A percentile compares a stretch with the other conserved stretches of the same genome.
phyloP scores from a whole-genome alignment of 1,140 invertebrate genomes.

The Drosophila sproati region DNA sequence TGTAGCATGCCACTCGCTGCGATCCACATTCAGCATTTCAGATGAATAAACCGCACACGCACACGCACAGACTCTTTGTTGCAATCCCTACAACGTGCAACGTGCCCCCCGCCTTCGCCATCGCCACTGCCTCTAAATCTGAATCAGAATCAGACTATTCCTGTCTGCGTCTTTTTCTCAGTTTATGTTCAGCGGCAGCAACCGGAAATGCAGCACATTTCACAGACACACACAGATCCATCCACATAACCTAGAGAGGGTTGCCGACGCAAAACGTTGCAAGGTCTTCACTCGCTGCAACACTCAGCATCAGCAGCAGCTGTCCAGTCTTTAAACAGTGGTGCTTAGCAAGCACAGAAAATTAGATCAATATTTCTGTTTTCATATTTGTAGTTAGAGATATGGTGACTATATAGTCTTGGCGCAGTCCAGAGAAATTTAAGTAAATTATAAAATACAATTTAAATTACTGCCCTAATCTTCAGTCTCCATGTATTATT shows the following conservation, averaged over 20 bases:
- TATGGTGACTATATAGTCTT: no score
- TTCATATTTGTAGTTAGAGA: no score
- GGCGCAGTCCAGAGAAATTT: no score
- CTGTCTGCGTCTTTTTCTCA: neutral
- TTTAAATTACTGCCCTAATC: no score
- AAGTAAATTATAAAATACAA: no score
- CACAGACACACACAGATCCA: conserved; percentile 30
- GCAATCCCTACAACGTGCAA: neutral
- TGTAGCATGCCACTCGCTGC: neutral
- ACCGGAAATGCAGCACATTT: conserved; percentile 81
- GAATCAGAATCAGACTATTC: neutral
- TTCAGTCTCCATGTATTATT: no score
- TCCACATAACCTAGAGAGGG: conserved; percentile 4
- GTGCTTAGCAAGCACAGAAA: neutral
- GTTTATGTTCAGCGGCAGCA: conserved; percentile 35
- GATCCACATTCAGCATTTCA: conserved; percentile 14
- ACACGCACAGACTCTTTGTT: conserved; percentile 62
- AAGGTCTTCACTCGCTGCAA: conserved; percentile 41
- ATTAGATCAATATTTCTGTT: no score
- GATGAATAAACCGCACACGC: conserved; percentile 70
- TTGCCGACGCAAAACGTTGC: conserved; percentile 5
- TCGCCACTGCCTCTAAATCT: neutral
- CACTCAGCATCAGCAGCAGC: conserved; percentile 40
- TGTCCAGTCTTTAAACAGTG: conserved; percentile 17
- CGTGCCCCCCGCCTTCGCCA: neutral